Base-by-base conservation (phyloP, 1,140 invertebrate species). In the Magallana gigas region DNA sequence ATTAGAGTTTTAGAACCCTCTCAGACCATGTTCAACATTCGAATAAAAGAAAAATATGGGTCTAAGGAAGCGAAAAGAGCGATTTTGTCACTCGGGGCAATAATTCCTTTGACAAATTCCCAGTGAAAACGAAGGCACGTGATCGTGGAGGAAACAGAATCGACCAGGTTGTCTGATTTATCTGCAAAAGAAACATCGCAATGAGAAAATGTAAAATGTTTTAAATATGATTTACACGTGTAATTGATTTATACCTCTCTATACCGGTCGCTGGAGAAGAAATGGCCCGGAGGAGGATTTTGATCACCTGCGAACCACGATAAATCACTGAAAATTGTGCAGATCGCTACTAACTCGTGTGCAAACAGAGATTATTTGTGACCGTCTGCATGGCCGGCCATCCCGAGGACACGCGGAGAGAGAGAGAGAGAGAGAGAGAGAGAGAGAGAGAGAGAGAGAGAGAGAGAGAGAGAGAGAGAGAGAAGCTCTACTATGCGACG, bases 191-290 rank as follows among this genome's bases (percentile, higher is more conserved):
- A 76, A 76, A 76, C 68, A 76, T 76, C 36, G 23, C 23, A 76
- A 29, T 29, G 23, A 76, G 68, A 76, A 76, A 36, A 29, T 76
- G 68, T 76, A 76, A 76, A 76, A 76, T 76, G 68, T 76, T 76
- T 76, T 76, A 76, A 76, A 76, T 76, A 76, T 76, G 68, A 76
- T 76, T 76, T 76, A 76, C 68, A 76, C 68, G 68, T 76, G 68
- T 76, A 76, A 76, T 76, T 76, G 68, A 76, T 76, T 76, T 76
- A 76, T 76, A 76, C 68, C 68, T 76, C 68, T 76, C 68, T 48
- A 48, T 48, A 48, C 36, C 68, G 18, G 23, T 76, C 23, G 68
- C 23, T 76, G 68, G 23, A 23, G 23, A 23, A 48, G 68, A 76
- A 76, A 4, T 76, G 68, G 23, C 68, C 68, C 12, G 68, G 36